Percentiles rank a stretch among this genome's conserved stretches.
These are phyloP conservation scores for Eulithis prunata DNA, from an alignment of 2,888 invertebrate genomes.

Conservation along the genomic window DNA sequence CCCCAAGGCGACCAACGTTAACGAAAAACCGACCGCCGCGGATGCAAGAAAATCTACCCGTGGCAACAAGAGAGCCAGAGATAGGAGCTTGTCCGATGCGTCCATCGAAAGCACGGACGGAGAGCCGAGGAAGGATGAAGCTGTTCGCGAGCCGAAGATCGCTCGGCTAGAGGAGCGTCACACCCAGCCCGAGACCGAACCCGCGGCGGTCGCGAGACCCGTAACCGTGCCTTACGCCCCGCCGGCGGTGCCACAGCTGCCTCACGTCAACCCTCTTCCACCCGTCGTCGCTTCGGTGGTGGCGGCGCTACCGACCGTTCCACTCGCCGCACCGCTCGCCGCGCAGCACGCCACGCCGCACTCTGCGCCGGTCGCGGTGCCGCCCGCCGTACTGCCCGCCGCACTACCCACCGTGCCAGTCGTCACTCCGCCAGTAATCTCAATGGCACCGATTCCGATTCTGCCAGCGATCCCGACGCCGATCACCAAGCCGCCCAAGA, in stretches of 20 bases:
- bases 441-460: slow-evolving; percentile 31
- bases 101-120: slow-evolving; percentile 87
- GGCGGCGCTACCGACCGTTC: slow-evolving; percentile 14
- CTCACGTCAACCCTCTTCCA: slow-evolving; percentile 29
- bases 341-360: slow-evolving; percentile 21
- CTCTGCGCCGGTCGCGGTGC: slow-evolving; percentile 17
- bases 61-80: slow-evolving; percentile 85
- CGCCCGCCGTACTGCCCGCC: slow-evolving; percentile 15
- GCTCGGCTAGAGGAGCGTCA: slow-evolving; percentile 56
- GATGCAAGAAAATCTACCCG: slow-evolving; percentile 87
- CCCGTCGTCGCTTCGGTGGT: slow-evolving; percentile 24
- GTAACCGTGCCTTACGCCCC: slow-evolving; percentile 6
- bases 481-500: slow-evolving; percentile 74
- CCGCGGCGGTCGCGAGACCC: slow-evolving; percentile 20
- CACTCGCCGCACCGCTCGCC: slow-evolving; percentile 4
- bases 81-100: slow-evolving; percentile 87
- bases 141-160: slow-evolving; percentile 57
- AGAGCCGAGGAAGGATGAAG: slow-evolving; percentile 69
- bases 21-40: slow-evolving; percentile 53
- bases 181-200: slow-evolving; percentile 32
- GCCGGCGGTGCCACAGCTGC: not conserved
- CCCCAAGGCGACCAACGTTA: slow-evolving; percentile 52
- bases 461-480: slow-evolving; percentile 56
- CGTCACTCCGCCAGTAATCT: slow-evolving; percentile 26
- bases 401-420: slow-evolving; percentile 6